A percentile compares a stretch with the other conserved stretches of the same genome.
These are phyloP conservation scores for Lithobates sylvaticus DNA, from an alignment of 2,797 vertebrate species.

Conservation along the genomic window DNA sequence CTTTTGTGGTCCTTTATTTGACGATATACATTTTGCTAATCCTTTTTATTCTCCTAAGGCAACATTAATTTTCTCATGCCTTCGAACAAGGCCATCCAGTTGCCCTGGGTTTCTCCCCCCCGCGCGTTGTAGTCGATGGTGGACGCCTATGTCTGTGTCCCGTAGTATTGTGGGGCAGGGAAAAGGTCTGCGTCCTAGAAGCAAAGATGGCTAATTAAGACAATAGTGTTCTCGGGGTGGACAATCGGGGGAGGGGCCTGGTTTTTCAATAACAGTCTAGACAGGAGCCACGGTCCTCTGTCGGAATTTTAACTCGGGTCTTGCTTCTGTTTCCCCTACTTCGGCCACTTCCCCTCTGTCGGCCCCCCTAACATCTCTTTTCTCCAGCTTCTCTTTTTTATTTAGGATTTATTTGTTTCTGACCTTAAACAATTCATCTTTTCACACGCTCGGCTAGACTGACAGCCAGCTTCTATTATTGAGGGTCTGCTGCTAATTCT, in stretches of 20 bases:
- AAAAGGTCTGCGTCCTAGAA: constrained; percentile 66
- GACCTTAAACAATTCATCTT: constrained; percentile 70
- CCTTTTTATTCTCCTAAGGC: constrained; percentile 63
- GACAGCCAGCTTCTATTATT: constrained; percentile 62
- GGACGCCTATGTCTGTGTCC: constrained; percentile 65
- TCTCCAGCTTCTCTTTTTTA: constrained; percentile 58
- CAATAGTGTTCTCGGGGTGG: constrained; percentile 66
- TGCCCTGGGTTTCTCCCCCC: constrained; percentile 24
- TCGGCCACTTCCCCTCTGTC: constrained; percentile 66
- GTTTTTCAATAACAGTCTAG: constrained; percentile 74
- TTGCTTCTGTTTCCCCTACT: constrained; percentile 63
- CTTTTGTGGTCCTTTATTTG: constrained; percentile 59
- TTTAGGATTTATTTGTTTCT: constrained; percentile 55
- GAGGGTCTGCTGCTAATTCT: constrained; percentile 57
- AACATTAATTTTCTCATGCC: constrained; percentile 62
- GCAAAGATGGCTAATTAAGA: constrained; percentile 75
- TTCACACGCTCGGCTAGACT: constrained; percentile 64
- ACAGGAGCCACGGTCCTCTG: constrained; percentile 71
- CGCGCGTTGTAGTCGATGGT: constrained; percentile 63
- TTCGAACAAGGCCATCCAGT: background rate
- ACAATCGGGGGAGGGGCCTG: constrained; percentile 67
- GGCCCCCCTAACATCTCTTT: constrained; percentile 45
- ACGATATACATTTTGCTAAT: constrained; percentile 64
- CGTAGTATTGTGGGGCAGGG: constrained; percentile 56
- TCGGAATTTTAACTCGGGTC: constrained; percentile 74